These are phyloP conservation scores for Zoanthus solanderi DNA, from an alignment of 92 coral and sea anemone species.

Conservation along the genomic window DNA sequence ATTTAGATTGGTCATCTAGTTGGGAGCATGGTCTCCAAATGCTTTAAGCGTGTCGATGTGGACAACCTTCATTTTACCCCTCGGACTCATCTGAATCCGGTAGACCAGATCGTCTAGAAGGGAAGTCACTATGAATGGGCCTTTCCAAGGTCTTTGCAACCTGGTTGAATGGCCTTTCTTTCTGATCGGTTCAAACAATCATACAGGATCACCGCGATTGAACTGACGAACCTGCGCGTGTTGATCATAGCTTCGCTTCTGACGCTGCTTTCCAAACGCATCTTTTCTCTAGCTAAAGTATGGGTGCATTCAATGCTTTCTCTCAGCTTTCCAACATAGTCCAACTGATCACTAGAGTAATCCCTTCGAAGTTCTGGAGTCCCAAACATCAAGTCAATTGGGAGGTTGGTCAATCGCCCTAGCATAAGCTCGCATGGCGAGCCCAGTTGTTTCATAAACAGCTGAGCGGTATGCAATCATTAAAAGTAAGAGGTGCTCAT, in stretches of 20 bases:
- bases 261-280: constrained; percentile 7
- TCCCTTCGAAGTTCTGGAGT: constrained; percentile 29
- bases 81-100: background rate
- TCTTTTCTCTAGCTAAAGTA: background rate
- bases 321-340: constrained; percentile 8
- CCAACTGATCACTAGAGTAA: background rate
- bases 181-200: constrained; percentile 37
- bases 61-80: background rate
- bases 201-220: constrained; percentile 26
- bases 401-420: constrained; percentile 12
- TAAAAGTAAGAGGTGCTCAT: background rate
- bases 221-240: constrained; percentile 4
- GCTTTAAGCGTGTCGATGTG: too few species aligned
- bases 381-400: constrained; percentile 23
- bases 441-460: constrained; percentile 35
- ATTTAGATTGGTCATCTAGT: too few species aligned
- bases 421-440: constrained; percentile 17
- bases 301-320: constrained; percentile 12
- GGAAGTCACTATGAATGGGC: constrained; percentile 16
- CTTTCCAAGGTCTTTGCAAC: constrained; percentile 43
- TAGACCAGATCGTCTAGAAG: constrained; percentile 28
- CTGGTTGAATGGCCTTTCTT: constrained; percentile 43
- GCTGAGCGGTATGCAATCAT: constrained; percentile 41
- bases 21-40: too few species aligned
- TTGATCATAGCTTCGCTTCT: constrained; percentile 40